phyloP scores from a whole-genome alignment of 2,113 vertebrate species.

The Cygnus atratus region DNA sequence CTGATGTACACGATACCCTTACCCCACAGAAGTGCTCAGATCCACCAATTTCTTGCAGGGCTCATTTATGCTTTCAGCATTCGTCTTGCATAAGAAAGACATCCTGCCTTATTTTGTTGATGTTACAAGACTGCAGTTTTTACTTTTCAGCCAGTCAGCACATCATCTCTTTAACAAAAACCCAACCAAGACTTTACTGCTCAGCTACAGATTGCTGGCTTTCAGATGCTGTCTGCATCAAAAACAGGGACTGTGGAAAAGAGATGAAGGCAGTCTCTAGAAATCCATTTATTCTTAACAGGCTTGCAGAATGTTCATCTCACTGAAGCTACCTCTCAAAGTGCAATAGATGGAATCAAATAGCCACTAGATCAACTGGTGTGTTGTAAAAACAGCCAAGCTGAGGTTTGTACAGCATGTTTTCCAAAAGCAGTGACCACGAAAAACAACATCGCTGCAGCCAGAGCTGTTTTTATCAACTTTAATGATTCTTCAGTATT shows the following conservation, averaged over 20 bases:
- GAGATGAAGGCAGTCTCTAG: not conserved
- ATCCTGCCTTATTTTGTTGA: slow-evolving; percentile 23
- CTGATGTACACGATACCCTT: not conserved
- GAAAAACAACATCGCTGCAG: not conserved
- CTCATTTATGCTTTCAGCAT: not conserved
- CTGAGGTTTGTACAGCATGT: not conserved
- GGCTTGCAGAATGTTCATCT: not conserved
- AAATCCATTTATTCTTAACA: slow-evolving; percentile 32
- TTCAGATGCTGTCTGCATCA: not conserved
- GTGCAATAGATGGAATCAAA: not conserved
- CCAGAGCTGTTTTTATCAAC: not conserved
- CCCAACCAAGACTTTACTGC: slow-evolving; percentile 29
- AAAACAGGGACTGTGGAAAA: slow-evolving; percentile 29
- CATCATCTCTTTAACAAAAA: slow-evolving; percentile 58
- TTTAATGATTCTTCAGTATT: slow-evolving; percentile 23
- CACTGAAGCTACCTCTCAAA: not conserved
- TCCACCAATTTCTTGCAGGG: not conserved
- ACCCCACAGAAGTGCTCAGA: not conserved
- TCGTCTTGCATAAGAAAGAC: not conserved
- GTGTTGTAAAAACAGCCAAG: not conserved
- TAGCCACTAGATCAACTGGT: not conserved
- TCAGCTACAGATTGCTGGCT: not conserved
- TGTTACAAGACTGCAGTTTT: slow-evolving; percentile 51
- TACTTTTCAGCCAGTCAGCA: slow-evolving; percentile 61
- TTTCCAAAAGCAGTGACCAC: not conserved